phyloP scores from a whole-genome alignment of 2,888 invertebrate species.

The Archaeoteleia sp. region DNA sequence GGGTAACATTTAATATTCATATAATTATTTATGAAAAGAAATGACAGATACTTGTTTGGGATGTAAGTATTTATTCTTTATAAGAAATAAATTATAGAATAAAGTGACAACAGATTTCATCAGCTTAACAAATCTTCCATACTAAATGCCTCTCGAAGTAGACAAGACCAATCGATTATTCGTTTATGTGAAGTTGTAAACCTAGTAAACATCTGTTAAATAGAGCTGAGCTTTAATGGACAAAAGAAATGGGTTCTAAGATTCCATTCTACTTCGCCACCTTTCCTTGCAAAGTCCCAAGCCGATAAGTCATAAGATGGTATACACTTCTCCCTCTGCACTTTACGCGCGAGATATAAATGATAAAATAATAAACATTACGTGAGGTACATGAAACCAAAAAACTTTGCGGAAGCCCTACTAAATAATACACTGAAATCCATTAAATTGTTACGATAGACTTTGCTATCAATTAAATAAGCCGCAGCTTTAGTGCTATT shows the following conservation, averaged over 20 bases:
- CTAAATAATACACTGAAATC: conserved; percentile 23
- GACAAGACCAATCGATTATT: conserved; percentile 25
- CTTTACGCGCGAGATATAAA: conserved; percentile 5
- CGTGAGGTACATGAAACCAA: conserved; percentile 39
- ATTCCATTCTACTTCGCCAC: conserved; percentile 8
- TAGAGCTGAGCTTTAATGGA: conserved; percentile 6
- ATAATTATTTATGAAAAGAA: no score
- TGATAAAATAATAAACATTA: conserved; percentile 41
- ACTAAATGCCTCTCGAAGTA: conserved; percentile 17
- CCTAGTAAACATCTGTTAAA: conserved; percentile 27
- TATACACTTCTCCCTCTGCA: no score
- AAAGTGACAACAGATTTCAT: conserved; percentile 17
- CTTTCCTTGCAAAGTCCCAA: conserved; percentile 1
- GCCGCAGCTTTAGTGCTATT: conserved; percentile 31
- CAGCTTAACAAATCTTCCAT: conserved; percentile 25
- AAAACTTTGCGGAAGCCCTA: conserved; percentile 45
- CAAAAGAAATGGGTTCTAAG: conserved; percentile 1
- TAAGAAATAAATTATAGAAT: conserved; percentile 5
- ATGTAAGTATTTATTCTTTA: not conserved
- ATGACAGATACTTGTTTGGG: not conserved
- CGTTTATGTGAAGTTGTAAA: conserved; percentile 10
- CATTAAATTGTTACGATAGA: conserved; percentile 44
- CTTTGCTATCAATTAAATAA: conserved; percentile 43
- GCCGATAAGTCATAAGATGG: not conserved
- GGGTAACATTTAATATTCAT: no score